Conservation (phyloP, 2,888 invertebrate genomes). For the Anoplius nigerrimus region DNA sequence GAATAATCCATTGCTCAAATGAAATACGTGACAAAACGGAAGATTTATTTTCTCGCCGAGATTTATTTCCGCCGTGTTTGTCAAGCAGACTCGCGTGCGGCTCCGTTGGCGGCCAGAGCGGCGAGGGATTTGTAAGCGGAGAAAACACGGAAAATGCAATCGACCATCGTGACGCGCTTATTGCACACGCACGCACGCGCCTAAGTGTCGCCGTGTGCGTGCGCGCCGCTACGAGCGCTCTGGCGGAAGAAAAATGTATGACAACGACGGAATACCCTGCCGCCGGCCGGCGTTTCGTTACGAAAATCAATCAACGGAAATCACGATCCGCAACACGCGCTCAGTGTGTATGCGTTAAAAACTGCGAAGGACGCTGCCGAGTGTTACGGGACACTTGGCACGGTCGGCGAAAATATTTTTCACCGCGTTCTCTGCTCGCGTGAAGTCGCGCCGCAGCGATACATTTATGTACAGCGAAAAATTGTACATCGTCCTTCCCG, state of each 20-base stretch:
- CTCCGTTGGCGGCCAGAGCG: constrained; percentile 1
- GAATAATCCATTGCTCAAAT: too few relatives aligned
- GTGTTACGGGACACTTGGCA: constrained; percentile 48
- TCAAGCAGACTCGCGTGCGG: background rate
- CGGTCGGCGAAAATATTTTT: constrained; percentile 42
- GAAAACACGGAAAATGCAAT: constrained; percentile 21
- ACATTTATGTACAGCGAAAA: background rate
- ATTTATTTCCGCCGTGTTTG: too few relatives aligned
- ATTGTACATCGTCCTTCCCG: background rate
- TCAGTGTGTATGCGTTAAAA: constrained; percentile 40
- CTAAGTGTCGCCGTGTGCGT: too few relatives aligned
- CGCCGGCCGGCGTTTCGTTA: too few relatives aligned
- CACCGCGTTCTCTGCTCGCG: too few relatives aligned
- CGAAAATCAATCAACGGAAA: too few relatives aligned
- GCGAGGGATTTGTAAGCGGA: constrained; percentile 16
- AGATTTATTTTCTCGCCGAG: too few relatives aligned
- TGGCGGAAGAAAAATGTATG: too few relatives aligned
- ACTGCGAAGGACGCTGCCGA: constrained; percentile 29
- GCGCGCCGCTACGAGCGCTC: too few relatives aligned
- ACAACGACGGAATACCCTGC: too few relatives aligned
- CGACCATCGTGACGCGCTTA: constrained; percentile 5
- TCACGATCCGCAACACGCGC: background rate
- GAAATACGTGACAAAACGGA: too few relatives aligned
- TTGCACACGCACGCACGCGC: background rate
- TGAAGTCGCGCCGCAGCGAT: too few relatives aligned